These are phyloP conservation scores for Spermophilus dauricus DNA, from an alignment of 2,113 vertebrate species.

Conservation along the genomic window DNA sequence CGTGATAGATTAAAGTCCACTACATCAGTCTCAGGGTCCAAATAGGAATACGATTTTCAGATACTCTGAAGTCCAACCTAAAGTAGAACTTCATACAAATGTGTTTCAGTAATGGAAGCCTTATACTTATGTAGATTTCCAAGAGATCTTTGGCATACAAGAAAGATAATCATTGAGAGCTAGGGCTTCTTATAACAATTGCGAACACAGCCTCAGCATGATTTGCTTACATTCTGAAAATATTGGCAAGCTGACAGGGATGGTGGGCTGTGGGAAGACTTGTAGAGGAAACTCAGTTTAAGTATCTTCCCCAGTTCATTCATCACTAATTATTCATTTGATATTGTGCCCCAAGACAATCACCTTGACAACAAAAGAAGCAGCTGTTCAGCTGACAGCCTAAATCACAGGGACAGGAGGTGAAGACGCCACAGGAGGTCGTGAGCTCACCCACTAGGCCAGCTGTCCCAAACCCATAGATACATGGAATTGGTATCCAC, in stretches of 20 bases:
- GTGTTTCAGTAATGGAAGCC: background rate
- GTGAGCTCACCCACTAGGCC: background rate
- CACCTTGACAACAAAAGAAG: slow-evolving; percentile 62
- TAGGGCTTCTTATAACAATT: background rate
- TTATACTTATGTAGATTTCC: background rate
- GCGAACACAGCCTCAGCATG: background rate
- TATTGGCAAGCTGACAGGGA: background rate
- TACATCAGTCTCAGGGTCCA: background rate
- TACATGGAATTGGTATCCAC: background rate
- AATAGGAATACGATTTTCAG: slow-evolving; percentile 14
- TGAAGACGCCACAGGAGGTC: background rate
- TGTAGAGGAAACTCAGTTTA: background rate
- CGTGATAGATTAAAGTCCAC: background rate
- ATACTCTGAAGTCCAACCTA: background rate
- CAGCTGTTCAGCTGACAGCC: slow-evolving; percentile 47
- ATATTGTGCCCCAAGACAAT: slow-evolving; percentile 16
- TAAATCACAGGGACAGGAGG: background rate
- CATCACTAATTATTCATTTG: slow-evolving; percentile 13
- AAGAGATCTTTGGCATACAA: background rate
- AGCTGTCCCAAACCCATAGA: background rate
- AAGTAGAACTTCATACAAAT: background rate
- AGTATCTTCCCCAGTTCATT: slow-evolving; percentile 27
- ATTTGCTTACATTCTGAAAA: background rate
- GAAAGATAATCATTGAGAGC: background rate
- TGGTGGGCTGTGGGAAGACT: background rate